Base-by-base conservation (phyloP, 1,140 invertebrate species). In the Caenorhabditis briggsae region DNA sequence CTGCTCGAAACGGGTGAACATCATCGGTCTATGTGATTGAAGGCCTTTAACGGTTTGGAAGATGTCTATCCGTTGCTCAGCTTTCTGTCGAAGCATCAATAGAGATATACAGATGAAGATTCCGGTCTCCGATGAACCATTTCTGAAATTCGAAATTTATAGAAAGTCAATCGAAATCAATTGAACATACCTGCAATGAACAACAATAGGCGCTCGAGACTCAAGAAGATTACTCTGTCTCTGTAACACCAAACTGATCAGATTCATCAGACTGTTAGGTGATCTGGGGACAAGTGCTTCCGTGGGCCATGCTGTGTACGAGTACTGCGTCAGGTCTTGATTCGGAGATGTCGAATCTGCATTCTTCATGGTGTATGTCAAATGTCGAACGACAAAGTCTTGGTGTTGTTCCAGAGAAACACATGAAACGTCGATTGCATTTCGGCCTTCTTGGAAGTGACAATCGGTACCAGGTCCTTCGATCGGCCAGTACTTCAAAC, bases 11-110 rank as follows among this genome's bases (percentile, higher is more conserved):
- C 61, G 48, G 53, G 58, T 87, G 33, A 82, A 61, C 25, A 61
- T 53, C 56, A 46, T 20, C 25, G 43, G 87, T 12, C 86, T 55
- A 12, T 64, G 82, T n/a, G 46, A 61, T 85, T 91, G 91, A n/a
- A 91, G 85, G 46, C 86, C 70, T 91, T 93, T 93, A 3, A 93
- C 92, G 43, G 93, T 93, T 86, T 93, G 93, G 90, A 93, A 94
- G 11, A 94, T 93, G 84, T 94, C 93, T 11, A 94, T 92, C 88
- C 93, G 92, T 50, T 93, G 90, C 59, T 94, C 93, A 25, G 93
- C 89, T 83, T 93, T 92, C 83, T 93, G 90, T 61, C 93, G 89
- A 88, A 94, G 93, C 65, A 94, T 88, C 16, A 94, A 87, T 33
- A 93, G 88, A 86, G 91, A 92, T 18, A 93, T 89, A 6, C 92